Evolutionary conservation across 2,113 vertebrate genomes (phyloP).

Genomic region (Alligator sinensis): DNA sequence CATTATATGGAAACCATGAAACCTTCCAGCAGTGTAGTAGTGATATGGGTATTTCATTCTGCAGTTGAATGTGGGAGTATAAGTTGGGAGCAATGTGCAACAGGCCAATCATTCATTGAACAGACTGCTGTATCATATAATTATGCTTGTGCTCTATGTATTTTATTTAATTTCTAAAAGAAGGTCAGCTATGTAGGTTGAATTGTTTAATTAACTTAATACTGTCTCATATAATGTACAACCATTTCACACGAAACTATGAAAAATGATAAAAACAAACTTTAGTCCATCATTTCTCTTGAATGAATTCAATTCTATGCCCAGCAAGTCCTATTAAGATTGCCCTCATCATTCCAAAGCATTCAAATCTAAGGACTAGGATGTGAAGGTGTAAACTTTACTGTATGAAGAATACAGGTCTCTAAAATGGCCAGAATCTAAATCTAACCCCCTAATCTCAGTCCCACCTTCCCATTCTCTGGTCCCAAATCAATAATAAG

Average conservation of each 20-base stretch:
- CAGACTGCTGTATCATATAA: accelerated
- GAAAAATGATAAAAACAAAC: neutral
- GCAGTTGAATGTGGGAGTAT: neutral
- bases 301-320: neutral
- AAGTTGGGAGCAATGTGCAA: neutral
- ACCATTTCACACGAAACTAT: neutral
- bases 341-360: neutral
- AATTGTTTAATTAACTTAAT: neutral
- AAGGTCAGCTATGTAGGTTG: neutral
- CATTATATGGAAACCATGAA: neutral
- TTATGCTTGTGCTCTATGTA: neutral
- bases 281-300: neutral
- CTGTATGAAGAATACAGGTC: neutral
- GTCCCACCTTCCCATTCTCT: neutral
- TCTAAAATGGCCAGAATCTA: too few relatives aligned
- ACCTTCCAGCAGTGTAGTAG: neutral
- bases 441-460: neutral
- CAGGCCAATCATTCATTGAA: neutral
- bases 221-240: neutral
- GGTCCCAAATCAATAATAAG: accelerated
- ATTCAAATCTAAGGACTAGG: neutral
- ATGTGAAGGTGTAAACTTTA: accelerated
- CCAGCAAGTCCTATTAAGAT: neutral
- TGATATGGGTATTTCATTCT: neutral
- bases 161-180: neutral